A percentile compares a stretch with the other conserved stretches of the same genome.
Conservation (phyloP, 2,113 vertebrate species). For the Heteronetta atricapilla region DNA sequence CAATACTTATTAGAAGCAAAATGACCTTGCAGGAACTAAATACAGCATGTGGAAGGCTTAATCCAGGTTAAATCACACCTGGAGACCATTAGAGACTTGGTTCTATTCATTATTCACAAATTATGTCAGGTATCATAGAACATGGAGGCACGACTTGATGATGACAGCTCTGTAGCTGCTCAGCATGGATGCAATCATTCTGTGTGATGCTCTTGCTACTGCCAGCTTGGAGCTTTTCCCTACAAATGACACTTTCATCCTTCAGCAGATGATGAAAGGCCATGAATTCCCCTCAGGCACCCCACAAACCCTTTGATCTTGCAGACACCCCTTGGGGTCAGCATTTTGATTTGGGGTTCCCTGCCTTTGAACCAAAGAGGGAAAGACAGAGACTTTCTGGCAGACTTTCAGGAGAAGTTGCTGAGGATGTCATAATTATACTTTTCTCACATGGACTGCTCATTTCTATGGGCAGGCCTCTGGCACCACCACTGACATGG, state of each 20-base stretch:
- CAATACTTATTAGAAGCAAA: not conserved
- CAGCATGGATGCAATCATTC: not conserved
- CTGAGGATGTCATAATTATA: not conserved
- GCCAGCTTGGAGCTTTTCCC: not conserved
- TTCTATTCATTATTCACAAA: slow-evolving; percentile 1
- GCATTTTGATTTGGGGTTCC: not conserved
- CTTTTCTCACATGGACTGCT: not conserved
- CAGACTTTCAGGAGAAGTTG: not conserved
- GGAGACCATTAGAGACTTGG: not conserved
- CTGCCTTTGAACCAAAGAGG: not conserved
- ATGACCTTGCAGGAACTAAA: slow-evolving; percentile 42
- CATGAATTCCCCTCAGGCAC: not conserved
- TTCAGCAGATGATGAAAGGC: not conserved
- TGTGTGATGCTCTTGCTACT: not conserved
- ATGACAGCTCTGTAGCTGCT: not conserved
- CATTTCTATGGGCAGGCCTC: not conserved
- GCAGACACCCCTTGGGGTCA: not conserved
- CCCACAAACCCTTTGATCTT: not conserved
- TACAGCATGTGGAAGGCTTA: not conserved
- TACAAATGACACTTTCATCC: not conserved
- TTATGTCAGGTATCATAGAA: not conserved
- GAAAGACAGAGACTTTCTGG: not conserved
- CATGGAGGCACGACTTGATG: not conserved
- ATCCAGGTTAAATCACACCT: slow-evolving; percentile 51
- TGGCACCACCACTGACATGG: not conserved